Base-by-base conservation (phyloP, 2,888 invertebrate genomes). In the Omphaloscelis lunosa region DNA sequence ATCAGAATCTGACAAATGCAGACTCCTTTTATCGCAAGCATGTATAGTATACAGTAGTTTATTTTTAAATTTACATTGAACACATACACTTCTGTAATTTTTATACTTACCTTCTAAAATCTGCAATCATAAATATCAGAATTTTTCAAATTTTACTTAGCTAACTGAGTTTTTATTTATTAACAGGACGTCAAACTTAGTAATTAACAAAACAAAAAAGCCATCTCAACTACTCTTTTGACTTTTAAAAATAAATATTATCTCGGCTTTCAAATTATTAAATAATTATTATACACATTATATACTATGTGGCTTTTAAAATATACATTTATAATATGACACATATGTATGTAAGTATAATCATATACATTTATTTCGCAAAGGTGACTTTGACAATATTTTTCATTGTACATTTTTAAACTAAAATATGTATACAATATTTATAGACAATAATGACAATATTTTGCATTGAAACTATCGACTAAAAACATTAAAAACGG, bases 331-430 rank as follows among this genome's bases (percentile, higher is more conserved):
- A 80, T 59, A 59, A 59, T 45, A 77, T 29, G 8, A 67, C 23
- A 29, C 45, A 39, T 56, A 79, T 70, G 39, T 48, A 63, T 53
- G 12, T 58, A 53, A 65, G 45, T 51, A 62, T 67, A 41, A 68
- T 62, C 41, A 20, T 51, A 63, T 81, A 79, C 34, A 53, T 81
- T 75, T 53, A 87, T 92, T 93, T 93, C 90, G 93, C 94, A 86
- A 85, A 90, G 86, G 95, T 95, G 95, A 95, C 95, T 94, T 93
- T 89, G 95, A 96, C 95, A 95, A 96, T 95, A 96, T 95, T 87
- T 91, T 93, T 92, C 48, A 74, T 27, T 73, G 76, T 89, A 88
- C 20, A 65, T 75, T 79, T 88, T 88, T 72, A 72, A 75, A 51
- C 4, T 72, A 58, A 68, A 69, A 66, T 82, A 75, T 83, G 41